A percentile compares a stretch with the other conserved stretches of the same genome.
Conservation (phyloP, 2,888 invertebrate species). For the Ophion ventricosus region DNA sequence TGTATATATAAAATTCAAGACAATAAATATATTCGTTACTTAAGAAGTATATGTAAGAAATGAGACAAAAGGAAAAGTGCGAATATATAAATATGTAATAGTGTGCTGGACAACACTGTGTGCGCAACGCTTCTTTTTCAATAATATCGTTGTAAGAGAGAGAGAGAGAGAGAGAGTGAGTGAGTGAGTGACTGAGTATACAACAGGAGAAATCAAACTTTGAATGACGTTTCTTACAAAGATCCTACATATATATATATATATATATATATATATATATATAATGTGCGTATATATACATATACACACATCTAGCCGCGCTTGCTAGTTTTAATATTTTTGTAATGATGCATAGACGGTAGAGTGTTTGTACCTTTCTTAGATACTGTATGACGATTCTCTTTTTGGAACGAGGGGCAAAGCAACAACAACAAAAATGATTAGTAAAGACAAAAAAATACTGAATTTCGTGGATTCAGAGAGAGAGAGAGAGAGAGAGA, state of each 20-base stretch:
- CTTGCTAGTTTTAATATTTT: slow-evolving; percentile 84
- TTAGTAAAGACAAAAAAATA: slow-evolving; percentile 17
- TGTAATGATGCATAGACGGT: slow-evolving; percentile 81
- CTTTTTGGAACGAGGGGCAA: not conserved
- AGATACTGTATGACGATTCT: slow-evolving; percentile 46
- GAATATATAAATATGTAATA: slow-evolving; percentile 28
- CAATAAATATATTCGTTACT: slow-evolving; percentile 59
- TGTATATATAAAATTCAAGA: slow-evolving; percentile 59
- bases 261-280: not conserved
- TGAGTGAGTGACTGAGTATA: not conserved
- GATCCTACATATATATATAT: slow-evolving; percentile 35
- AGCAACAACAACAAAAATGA: slow-evolving; percentile 27
- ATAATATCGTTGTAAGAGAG: slow-evolving; percentile 29
- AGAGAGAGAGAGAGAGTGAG: slow-evolving; percentile 47
- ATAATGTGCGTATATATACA: not conserved
- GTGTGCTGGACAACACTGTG: slow-evolving; percentile 61
- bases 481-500: slow-evolving; percentile 22
- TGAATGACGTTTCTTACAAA: slow-evolving; percentile 59
- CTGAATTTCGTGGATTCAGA: slow-evolving; percentile 22
- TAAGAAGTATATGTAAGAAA: slow-evolving; percentile 12
- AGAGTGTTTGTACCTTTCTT: slow-evolving; percentile 79
- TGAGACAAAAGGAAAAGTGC: not conserved
- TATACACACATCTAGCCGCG: slow-evolving; percentile 76
- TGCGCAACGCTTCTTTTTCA: slow-evolving; percentile 6
- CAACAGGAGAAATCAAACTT: slow-evolving; percentile 35